Evolutionary conservation across 2,113 vertebrate species (phyloP), one percentile per base, ranked within the genome.

Genomic region (Seriola aureovittata): DNA sequence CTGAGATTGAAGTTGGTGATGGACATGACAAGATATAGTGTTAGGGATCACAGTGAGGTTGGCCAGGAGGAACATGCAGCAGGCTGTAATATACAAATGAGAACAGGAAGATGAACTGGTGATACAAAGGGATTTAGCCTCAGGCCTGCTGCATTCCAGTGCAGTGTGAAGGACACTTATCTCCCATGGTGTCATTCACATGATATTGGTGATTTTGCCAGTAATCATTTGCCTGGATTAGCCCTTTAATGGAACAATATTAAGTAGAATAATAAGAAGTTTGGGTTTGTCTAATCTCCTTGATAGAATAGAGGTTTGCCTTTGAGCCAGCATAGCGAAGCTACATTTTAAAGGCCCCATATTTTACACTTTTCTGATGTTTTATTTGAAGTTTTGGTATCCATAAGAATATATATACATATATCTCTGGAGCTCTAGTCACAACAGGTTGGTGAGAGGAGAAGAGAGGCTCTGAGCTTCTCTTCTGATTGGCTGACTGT

Each of bases 301-400:
- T 54, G 7, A 42, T 44, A 5, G 5, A 57, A 38, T 54, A 12
- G 17, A 48, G 38, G 40, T 78, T 29, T 44, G 12, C 57, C 11
- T 70, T 29, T 75, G 46, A 78, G 10, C 5, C 75, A 58, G 23
- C 72, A 40, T 5, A 38, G 4, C 21, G 50, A 55, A 75, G 78
- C 23, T 78, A n/a, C 75, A 82, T 9, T 42, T 42, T 42, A 42
- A 10, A 42, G 40, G 40, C 8, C 34, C 34, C 34, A 36, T 36
- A 6, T 36, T 36, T 29, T 2, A 29, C 29, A 29, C 29, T 29
- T 29, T 36, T 36, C 34, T 36, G 34, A 6, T 36, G 6, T 36
- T 36, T 36, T 36, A 36, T 36, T 36, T 36, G 4, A 36, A 36
- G 34, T 5, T 36, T 36, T 6, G 4, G 6, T 36, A 36, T 36